Evolutionary conservation across 2,888 invertebrate species (phyloP).

Genomic region (Branchinecta sandiegonensis): DNA sequence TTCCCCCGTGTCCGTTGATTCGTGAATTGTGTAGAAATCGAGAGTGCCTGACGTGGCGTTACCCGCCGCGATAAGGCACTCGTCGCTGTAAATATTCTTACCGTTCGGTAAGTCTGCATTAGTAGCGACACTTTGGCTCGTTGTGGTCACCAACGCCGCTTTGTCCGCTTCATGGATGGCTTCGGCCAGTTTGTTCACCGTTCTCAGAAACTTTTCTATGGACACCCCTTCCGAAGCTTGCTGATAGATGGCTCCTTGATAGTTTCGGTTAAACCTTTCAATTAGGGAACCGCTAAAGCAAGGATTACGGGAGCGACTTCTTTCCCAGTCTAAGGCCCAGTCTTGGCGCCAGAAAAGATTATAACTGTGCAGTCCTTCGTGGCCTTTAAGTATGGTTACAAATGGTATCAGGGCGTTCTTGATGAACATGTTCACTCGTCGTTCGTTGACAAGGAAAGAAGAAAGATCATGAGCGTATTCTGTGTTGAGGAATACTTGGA

Average conservation of each 20-base stretch:
- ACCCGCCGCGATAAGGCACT: neutral
- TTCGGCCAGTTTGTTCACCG: constrained; percentile 7
- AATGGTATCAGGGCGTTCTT: neutral
- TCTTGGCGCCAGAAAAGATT: constrained; percentile 13
- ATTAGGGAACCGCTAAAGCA: neutral
- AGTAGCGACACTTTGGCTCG: neutral
- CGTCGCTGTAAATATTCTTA: neutral
- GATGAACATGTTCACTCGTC: neutral
- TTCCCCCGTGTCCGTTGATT: neutral
- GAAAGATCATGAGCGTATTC: neutral
- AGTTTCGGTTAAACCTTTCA: neutral
- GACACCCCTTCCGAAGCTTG: neutral
- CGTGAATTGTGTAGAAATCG: neutral
- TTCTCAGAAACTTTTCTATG: constrained; percentile 8
- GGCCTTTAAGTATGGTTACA: neutral
- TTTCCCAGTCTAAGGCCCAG: constrained; percentile 7
- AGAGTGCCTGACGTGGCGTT: neutral
- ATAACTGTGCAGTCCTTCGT: neutral
- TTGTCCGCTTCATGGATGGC: constrained; percentile 5
- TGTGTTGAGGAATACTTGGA: constrained; percentile 7
- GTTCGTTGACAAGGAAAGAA: constrained; percentile 12
- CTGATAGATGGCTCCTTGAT: constrained; percentile 9
- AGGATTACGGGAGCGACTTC: constrained; percentile 7
- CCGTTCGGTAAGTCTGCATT: neutral
- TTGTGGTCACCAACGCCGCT: neutral